Evolutionary conservation across 2,888 invertebrate genomes (phyloP), one percentile per base, ranked within the genome.

Genomic region (Rambutsinella grinnellia): DNA sequence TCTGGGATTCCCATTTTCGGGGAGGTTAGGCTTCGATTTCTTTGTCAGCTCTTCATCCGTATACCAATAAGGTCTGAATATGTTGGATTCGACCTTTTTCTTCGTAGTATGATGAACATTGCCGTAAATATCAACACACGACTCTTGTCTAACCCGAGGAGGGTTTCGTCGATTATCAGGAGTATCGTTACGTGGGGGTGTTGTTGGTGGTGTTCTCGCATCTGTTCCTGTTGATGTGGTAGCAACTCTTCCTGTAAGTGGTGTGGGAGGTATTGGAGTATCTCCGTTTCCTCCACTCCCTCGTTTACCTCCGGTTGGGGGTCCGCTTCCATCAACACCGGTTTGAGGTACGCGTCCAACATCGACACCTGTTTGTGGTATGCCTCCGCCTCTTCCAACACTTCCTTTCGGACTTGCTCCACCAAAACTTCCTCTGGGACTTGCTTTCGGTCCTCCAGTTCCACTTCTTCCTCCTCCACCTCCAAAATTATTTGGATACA

Each of bases 1-100:
- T n/a, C n/a, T n/a, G n/a, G n/a, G n/a, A n/a, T n/a, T n/a, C n/a
- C n/a, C n/a, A 27, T 53, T 66, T 47, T 65, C 60, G 15, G 72
- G 66, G 44, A 66, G 54, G n/a, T 72, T 66, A 0, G 72, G 60
- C 10, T 24, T 49, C 3, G 19, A 19, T n/a, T 6, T 5, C 17
- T 27, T 8, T 2, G 67, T 75, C 1, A 75, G 67, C 26, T 75
- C 74, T 2, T 15, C 62, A 17, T 75, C 36, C 1, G 58, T 19
- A 19, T 75, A 75, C 1, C n/a, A 27, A 27, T 75, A 67, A 3
- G 60, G 46, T 0, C 74, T 58, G 24, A 36, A 61, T 8, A 36
- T 5, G 5, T 5, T 13, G 13, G 36, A 36, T 5, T 36, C 13
- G 6, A 36, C 5, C 13, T 36, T 36, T n/a, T n/a, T n/a, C n/a